Conservation (phyloP, 2,797 vertebrate species). For the Xenops minutus region DNA sequence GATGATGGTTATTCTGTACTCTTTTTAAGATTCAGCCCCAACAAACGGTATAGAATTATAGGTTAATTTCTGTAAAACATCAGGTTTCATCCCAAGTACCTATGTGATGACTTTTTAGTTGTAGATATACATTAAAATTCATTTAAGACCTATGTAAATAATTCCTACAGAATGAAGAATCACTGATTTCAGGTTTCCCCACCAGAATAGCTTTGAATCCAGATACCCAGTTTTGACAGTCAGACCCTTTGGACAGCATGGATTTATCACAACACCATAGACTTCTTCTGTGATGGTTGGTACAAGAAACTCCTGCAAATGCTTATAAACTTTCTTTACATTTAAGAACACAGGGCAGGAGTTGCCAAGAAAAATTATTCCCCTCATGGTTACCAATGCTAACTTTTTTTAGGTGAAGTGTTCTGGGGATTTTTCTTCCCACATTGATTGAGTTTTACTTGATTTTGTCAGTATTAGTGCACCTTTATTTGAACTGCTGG, state of each 20-base stretch:
- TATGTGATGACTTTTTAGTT: not conserved
- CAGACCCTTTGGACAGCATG: not conserved
- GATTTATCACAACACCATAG: not conserved
- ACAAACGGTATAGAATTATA: not conserved
- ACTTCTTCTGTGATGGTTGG: not conserved
- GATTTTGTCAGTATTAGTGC: constrained; percentile 51
- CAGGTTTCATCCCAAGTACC: not conserved
- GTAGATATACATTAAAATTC: not conserved
- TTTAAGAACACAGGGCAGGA: not conserved
- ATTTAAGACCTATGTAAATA: not conserved
- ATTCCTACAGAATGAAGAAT: not conserved
- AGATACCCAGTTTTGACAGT: not conserved
- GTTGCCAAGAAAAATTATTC: not conserved
- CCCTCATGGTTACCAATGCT: not conserved
- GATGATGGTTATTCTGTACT: not conserved
- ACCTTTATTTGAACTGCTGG: constrained; percentile 58
- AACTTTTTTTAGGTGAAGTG: not conserved
- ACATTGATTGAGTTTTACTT: constrained; percentile 32
- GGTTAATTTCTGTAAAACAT: not conserved
- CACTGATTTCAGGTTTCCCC: not conserved
- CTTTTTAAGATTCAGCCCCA: not conserved
- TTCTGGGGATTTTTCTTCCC: not conserved
- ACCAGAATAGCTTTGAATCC: not conserved
- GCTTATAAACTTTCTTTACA: not conserved
- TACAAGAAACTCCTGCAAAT: not conserved